Evolutionary conservation across 2,888 invertebrate species (phyloP).

Genomic region (Parnassius mnemosyne): DNA sequence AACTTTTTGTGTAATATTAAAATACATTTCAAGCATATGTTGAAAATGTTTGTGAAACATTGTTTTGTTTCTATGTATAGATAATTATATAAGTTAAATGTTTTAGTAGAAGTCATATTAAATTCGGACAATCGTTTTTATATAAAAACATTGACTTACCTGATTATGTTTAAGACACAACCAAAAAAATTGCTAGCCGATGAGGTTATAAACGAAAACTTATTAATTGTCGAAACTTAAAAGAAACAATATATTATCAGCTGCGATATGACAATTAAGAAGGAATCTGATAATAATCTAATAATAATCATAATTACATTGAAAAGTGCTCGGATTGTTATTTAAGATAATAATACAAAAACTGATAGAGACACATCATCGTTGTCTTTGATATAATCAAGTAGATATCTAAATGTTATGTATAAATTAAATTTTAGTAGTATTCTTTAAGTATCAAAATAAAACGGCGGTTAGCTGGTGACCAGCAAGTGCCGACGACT

Average conservation of each 20-base stretch:
- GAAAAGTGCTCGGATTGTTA: not conserved
- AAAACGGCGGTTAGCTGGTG: too few species aligned
- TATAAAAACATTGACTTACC: constrained; percentile 7
- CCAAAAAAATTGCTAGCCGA: constrained; percentile 6
- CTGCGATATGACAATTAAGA: not conserved
- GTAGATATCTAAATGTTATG: too few species aligned
- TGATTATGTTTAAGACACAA: constrained; percentile 3
- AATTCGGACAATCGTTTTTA: not conserved
- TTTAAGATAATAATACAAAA: not conserved
- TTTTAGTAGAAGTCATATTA: not conserved
- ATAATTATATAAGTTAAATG: too few species aligned
- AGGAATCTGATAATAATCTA: constrained; percentile 12
- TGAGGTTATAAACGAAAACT: not conserved
- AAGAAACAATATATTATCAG: constrained; percentile 10
- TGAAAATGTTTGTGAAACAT: too few species aligned
- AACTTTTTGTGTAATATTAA: too few species aligned
- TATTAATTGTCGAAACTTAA: constrained; percentile 10
- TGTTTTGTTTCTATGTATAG: too few species aligned
- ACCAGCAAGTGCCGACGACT: too few species aligned
- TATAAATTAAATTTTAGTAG: too few species aligned
- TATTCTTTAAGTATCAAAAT: too few species aligned
- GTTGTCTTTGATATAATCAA: too few species aligned
- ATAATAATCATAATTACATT: constrained; percentile 15
- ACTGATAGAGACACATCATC: not conserved
- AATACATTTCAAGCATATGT: too few species aligned